Evolutionary conservation across 2,797 vertebrate species (phyloP), one percentile per base, ranked within the genome.

Genomic region (Mico argentatus): DNA sequence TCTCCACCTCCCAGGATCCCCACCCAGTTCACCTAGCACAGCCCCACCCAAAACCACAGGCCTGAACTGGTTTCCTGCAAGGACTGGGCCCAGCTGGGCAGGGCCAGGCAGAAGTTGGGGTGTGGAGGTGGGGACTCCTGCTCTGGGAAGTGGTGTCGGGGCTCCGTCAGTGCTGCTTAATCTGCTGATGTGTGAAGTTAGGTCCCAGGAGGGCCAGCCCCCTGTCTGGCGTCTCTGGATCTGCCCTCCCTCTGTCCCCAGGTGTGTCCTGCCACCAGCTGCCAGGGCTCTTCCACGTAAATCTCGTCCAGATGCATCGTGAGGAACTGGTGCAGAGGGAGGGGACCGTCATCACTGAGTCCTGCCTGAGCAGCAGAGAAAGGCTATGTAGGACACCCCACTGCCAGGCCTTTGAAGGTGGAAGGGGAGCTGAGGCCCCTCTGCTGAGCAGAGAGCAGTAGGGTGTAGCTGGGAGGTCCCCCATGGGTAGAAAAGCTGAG

Each of bases 61-160:
- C 67, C 67, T 70, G 19, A 70, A 36, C 61, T 36, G 19, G 9
- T 36, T 36, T 70, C n/a, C 67, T 36, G 19, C n/a, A 36, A 36
- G 17, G 55, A 24, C 72, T 39, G 36, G 72, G 22, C 36, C 70
- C 70, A 41, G 70, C 17, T 4, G 4, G 70, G 70, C 39, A 24
- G 22, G 26, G 0, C 4, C 0, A 67, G 30, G 55, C 5, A 2
- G 82, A 41, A 3, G 1, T n/a, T 1, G 0, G n/a, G 48, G 36
- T 11, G 0, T 41, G 36, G 22, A 26, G 70, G 70, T 22, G 36
- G 39, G 61, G 61, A 17, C 30, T 33, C 14, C 30, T 33, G 61
- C 8, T 20, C 1, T 20, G 22, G 22, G 41, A 41, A 57, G 17
- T 27, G 2, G 26, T 2, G 3, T 22, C 15, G 5, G 22, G 61